phyloP scores from a whole-genome alignment of 2,888 invertebrate species.

The Ommatoiulus sabulosus region DNA sequence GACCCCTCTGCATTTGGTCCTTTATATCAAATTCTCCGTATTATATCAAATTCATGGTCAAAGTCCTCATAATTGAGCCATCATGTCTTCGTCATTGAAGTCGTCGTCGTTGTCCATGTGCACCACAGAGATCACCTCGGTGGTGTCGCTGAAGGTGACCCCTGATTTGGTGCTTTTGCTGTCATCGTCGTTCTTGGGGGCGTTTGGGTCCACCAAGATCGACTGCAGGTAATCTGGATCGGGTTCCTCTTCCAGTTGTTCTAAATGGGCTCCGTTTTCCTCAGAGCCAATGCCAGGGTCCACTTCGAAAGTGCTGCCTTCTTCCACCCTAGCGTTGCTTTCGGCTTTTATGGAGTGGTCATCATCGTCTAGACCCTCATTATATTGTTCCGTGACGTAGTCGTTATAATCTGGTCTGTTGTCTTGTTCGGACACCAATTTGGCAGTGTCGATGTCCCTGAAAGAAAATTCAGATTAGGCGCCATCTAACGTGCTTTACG shows the following conservation, averaged over 20 bases:
- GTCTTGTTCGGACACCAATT: not conserved
- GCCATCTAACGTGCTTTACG: not conserved
- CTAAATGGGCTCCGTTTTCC: not conserved
- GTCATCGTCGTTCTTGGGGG: slow-evolving; percentile 11
- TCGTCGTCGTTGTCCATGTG: not conserved
- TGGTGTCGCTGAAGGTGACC: not conserved
- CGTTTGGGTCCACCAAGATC: not conserved
- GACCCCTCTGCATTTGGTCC: no score
- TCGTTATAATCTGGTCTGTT: not conserved
- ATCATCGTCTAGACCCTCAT: not conserved
- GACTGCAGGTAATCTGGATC: slow-evolving; percentile 29
- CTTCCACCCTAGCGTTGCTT: not conserved
- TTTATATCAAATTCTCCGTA: no score
- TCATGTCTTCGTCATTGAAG: not conserved
- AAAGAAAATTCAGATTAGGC: not conserved
- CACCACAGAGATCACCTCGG: not conserved
- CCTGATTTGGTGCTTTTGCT: slow-evolving; percentile 4
- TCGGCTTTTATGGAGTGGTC: not conserved
- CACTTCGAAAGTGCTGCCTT: not conserved
- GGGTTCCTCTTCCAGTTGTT: not conserved
- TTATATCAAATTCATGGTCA: not conserved
- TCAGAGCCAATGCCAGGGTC: not conserved
- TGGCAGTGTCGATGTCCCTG: not conserved
- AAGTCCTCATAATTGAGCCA: not conserved
- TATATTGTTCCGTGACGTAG: not conserved